Base-by-base conservation (phyloP, 2,797 vertebrate genomes). In the Enteromius argenteus region DNA sequence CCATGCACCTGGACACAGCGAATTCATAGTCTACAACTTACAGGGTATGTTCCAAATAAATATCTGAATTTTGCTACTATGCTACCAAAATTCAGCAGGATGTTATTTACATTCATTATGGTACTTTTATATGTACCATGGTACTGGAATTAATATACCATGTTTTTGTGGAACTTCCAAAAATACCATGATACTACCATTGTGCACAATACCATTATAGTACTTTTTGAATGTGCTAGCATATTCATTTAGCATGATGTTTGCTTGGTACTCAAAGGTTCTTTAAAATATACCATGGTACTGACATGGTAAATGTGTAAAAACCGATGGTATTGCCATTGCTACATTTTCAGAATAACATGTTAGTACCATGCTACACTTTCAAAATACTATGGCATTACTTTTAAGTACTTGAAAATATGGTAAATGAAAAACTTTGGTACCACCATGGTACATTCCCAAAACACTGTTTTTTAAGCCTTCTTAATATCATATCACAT, bases 11-110 rank as follows among this genome's bases (percentile, higher is more conserved):
- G 97, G 96, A 84, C 94, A 96, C 90, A 93, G 94, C 76, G 90
- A 96, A 80, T 96, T 95, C 84, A 94, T 96, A 66, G 93, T 98
- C 81, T 97, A 97, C 94, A 95, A 93, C 80, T 96, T 95, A 21
- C 92, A 96, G 42, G 96, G 97, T 97, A 93, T 67, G 89, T 90
- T 75, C 39, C 23, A 76, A 68, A 30, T 6, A 56, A 76, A 67
- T 53, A 9, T 69, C 19, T 32, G 44, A 53, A 46, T 49, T n/a
- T 68, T 80, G 30, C 64, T 76, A 62, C 49, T 74, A 21, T 78
- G 27, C 46, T 30, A 42, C 27, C 30, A 15, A 73, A 42, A 49
- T 42, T 56, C 21, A n/a, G 21, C 53, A n/a, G 53, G 19, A 56
- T 30, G 4, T 62, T 30, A 30, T 62, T 62, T 62, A 62, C 23